Percentiles rank a stretch among this genome's conserved stretches.
Conservation (phyloP, 2,888 invertebrate genomes). For the Ophioninae sp. region DNA sequence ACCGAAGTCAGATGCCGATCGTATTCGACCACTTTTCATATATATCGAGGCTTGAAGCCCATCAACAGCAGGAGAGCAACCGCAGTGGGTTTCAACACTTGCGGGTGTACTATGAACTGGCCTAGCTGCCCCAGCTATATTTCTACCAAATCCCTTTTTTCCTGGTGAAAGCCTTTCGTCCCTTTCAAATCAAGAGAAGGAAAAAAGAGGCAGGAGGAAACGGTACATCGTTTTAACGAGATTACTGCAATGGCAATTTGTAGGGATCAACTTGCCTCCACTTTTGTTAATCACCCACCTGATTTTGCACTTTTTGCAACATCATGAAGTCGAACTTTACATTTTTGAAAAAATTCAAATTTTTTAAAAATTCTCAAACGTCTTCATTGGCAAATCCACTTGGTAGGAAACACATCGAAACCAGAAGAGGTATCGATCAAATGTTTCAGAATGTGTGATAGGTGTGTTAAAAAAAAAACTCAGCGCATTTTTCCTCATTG, state of each 20-base stretch:
- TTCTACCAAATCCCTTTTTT: constrained; percentile 47
- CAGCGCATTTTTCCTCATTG: too few relatives aligned
- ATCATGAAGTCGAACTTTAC: constrained; percentile 11
- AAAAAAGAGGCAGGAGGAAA: constrained; percentile 54
- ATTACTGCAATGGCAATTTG: constrained; percentile 72
- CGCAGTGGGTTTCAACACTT: constrained; percentile 42
- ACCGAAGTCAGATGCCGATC: constrained; percentile 58
- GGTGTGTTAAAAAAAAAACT: background rate
- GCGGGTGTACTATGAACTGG: constrained; percentile 14
- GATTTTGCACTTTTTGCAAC: too few relatives aligned
- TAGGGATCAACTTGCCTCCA: constrained; percentile 65
- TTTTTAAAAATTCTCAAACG: too few relatives aligned
- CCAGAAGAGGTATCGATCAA: background rate
- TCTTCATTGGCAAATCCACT: constrained; percentile 25
- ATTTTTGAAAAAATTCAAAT: constrained; percentile 55
- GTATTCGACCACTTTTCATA: background rate
- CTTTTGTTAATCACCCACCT: background rate
- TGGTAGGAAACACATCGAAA: background rate
- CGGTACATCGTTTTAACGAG: constrained; percentile 70
- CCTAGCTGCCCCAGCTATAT: constrained; percentile 6
- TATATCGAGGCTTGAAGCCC: constrained; percentile 4
- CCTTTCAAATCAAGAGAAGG: constrained; percentile 21
- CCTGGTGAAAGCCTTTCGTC: constrained; percentile 43
- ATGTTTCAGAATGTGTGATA: background rate
- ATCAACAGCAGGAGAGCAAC: constrained; percentile 31